Base-by-base conservation (phyloP, 2,888 invertebrate genomes). In the Pterostichus madidus region DNA sequence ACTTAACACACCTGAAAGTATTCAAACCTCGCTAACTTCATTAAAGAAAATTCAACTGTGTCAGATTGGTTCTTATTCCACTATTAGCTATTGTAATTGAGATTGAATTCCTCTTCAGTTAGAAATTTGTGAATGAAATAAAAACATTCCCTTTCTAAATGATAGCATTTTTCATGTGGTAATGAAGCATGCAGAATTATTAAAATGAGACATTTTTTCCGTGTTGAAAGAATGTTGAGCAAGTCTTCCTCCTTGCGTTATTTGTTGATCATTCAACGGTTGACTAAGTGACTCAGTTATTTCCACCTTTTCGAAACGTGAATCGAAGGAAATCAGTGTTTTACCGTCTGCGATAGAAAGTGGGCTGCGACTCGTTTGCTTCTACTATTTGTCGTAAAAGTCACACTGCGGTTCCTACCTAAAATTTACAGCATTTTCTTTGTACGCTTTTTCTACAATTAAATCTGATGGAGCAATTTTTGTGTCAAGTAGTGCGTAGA, bases 401-500 rank as follows among this genome's bases (percentile, higher is more conserved):
- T 64, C 32, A 64, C 64, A 64, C 64, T 64, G 64, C 13, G 10
- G 49, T 49, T 11, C 71, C 32, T 46, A 73, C 78, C 78, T 31
- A 59, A 78, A 78, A 78, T 53, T 59, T 53, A 61, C 78, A 71
- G 17, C 46, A 71, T 71, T 46, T 71, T 71, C 71, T 61, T 61
- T n/a, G 32, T 24, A 1, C 53, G n/a, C 39, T 68, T 46, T 71
- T 71, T 71, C 46, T 46, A 46, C 71, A 46, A 64, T 64, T 71
- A 46, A 71, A 46, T 71, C 35, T 35, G 32, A 17, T 17, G 56
- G 31, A 61, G 59, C 78, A 71, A 80, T 80, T 73, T 73, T 80
- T 44, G 39, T 53, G 53, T 56, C 80, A 80, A 80, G 80, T 80
- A 73, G 80, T 71, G 80, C 80, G 56, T 80, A 80, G 71, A 56